Base-by-base conservation (phyloP, 2,888 invertebrate genomes). In the Euplagia quadripunctaria region DNA sequence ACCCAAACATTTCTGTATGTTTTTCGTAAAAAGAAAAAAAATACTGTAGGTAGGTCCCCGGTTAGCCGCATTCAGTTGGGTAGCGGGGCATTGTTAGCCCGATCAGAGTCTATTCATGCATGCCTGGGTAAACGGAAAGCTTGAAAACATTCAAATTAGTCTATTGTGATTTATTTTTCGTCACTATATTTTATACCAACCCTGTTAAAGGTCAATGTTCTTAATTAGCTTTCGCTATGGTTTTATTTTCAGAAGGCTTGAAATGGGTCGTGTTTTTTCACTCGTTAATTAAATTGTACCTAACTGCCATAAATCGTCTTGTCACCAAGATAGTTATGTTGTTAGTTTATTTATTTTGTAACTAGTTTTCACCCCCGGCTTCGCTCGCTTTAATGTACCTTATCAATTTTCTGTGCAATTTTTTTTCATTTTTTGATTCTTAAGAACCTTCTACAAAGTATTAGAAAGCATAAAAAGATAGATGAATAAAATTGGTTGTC, bases 141-240 rank as follows among this genome's bases (percentile, higher is more conserved):
- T 88, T 88, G 90, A 89, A 92, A 93, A 93, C 92, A 93, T 93
- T 93, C 90, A 94, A 94, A 94, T 94, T 93, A 92, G 91, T 90
- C 90, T 88, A 93, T 92, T 94, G 92, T 94, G 91, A 89, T 90
- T 91, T 91, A 89, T 92, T 91, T 91, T 93, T 91, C 83, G 83
- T 82, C 85, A 86, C 85, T 85, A 87, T 88, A 89, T 88, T 89
- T 89, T 88, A 87, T 87, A 86, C 79, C 80, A 82, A 82, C 86
- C 85, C 85, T 86, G 85, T 85, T 82, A 80, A 86, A 88, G 90
- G 89, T 89, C 89, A 90, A 87, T 89, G 88, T 89, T 87, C 86
- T 68, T 68, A 76, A 73, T 80, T 70, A 67, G 75, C 70, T 68
- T 75, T 73, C 5, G 20, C 43, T 63, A 46, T 9, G 31, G n/a